Evolutionary conservation across 2,797 vertebrate species (phyloP), one percentile per base, ranked within the genome.

Genomic region (Myotis vivesi): DNA sequence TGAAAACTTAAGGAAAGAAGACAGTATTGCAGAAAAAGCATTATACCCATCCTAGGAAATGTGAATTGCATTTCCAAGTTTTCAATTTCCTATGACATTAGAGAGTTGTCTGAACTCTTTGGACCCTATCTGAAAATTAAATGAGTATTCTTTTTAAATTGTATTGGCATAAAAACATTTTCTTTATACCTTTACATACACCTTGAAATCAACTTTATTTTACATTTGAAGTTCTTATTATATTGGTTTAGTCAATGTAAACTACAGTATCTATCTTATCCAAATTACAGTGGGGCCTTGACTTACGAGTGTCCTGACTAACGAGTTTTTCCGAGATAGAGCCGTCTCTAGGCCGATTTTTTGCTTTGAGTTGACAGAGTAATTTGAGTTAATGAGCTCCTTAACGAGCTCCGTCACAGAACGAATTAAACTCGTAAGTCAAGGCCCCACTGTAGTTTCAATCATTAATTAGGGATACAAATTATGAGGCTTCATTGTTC

Each of bases 221-320:
- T 88, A 38, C 28, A 75, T 92, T 85, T 28, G 2, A 81, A 38
- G 53, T 59, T 95, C 17, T 93, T 96, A 64, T 41, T 81, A 68
- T 8, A 94, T 3, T 83, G 11, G 9, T 83, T 94, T 93, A 93
- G 8, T 30, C 64, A 87, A 64, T 91, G 53, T 57, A 89, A 87
- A 75, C 8, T 76, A 25, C 4, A 73, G 8, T 53, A 30, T 53
- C 13, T 11, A 25, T 55, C 49, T 95, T 92, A 93, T 36, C 38
- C 13, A 71, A 59, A 51, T 84, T 84, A 44, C 41, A 44, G 41
- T 44, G 41, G 41, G 41, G 41, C 41, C 41, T 44, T 44, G 41
- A 44, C 41, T 44, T 44, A 44, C 9, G 41, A 44, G 41, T 44
- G 41, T 44, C 41, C 41, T 2, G 41, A 44, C 41, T 44, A 44